Conservation (phyloP, 2,797 vertebrate species). For the Pangasius larnaudii region DNA sequence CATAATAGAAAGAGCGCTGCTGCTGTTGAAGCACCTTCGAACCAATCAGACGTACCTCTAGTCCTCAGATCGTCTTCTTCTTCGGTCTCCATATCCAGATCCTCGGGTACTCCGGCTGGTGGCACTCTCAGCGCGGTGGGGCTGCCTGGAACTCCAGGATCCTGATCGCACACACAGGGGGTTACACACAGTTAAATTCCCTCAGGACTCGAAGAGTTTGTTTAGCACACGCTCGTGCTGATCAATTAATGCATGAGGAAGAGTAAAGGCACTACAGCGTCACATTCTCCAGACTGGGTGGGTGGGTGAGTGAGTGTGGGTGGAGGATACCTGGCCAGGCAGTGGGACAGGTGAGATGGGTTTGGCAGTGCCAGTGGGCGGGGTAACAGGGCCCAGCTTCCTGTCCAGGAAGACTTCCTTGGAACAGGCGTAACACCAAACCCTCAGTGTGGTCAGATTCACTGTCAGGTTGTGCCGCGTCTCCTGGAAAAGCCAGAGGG, state of each 20-base stretch:
- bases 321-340: constrained; percentile 68
- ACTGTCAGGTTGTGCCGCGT: constrained; percentile 94
- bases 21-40: neutral
- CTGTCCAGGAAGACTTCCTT: constrained; percentile 97
- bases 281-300: too few species aligned
- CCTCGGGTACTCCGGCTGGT: constrained; percentile 84
- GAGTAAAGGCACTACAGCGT: too few species aligned
- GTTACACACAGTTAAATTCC: neutral
- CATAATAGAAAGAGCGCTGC: neutral
- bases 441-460: constrained; percentile 95
- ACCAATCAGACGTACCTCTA: constrained; percentile 77
- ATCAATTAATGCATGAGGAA: neutral
- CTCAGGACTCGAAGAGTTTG: neutral
- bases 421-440: constrained; percentile 98
- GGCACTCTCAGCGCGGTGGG: constrained; percentile 87
- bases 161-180: constrained; percentile 69
- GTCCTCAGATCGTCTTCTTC: constrained; percentile 90
- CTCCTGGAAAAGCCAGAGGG: constrained; percentile 73
- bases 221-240: neutral
- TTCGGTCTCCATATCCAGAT: constrained; percentile 91
- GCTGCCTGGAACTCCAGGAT: constrained; percentile 82
- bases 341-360: constrained; percentile 75
- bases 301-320: neutral
- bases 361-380: constrained; percentile 71
- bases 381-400: constrained; percentile 84